phyloP scores from a whole-genome alignment of 2,888 invertebrate species.

The Dione juno region DNA sequence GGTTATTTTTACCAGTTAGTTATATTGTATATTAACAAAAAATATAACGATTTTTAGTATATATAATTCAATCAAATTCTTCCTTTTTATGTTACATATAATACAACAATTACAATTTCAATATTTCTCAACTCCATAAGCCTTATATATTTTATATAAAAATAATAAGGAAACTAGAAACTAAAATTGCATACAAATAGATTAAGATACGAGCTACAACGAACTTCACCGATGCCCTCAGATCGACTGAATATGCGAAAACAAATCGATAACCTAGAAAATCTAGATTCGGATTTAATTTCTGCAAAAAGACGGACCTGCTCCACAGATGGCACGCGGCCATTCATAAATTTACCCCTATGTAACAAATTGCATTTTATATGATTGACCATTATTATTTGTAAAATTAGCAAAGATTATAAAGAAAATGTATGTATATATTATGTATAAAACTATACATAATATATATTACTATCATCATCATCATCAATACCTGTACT shows the following conservation, averaged over 20 bases:
- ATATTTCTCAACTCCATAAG: not conserved
- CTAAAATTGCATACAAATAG: not conserved
- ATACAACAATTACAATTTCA: not conserved
- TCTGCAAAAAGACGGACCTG: constrained; percentile 15
- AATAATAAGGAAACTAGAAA: not conserved
- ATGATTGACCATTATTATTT: not conserved
- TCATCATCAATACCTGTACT: no score
- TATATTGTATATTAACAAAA: not conserved
- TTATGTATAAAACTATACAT: no score
- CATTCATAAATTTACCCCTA: constrained; percentile 4
- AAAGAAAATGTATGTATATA: no score
- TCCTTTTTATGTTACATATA: no score
- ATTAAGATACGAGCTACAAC: not conserved
- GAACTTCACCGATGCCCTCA: constrained; percentile 13
- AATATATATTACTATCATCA: no score
- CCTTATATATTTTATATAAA: no score
- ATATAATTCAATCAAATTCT: no score
- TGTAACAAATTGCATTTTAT: not conserved
- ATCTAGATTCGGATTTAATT: constrained; percentile 36
- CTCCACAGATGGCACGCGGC: constrained; percentile 7
- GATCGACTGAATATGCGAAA: constrained; percentile 23
- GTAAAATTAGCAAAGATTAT: no score
- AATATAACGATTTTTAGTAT: no score
- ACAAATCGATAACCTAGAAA: constrained; percentile 40
- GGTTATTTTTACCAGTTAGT: not conserved